Evolutionary conservation across 2,888 invertebrate genomes (phyloP), one percentile per base, ranked within the genome.

Genomic region (Erannis defoliaria): DNA sequence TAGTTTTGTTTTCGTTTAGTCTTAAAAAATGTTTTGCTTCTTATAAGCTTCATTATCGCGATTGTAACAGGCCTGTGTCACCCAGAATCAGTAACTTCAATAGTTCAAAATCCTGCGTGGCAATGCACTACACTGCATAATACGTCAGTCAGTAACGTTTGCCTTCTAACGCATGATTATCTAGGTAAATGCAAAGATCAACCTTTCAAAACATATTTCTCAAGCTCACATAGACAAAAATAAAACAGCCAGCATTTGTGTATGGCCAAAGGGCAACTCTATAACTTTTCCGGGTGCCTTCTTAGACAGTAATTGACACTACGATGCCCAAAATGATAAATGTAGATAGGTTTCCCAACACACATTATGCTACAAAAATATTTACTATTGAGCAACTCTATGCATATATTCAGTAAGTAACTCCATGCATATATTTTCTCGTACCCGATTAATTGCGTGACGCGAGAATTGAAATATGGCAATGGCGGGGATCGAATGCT

Each of bases 391-490:
- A 46, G 38, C 45, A 58, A 58, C 51, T 38, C 50, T 29, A 16
- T 26, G 29, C 29, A 45, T 45, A 45, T 45, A 16, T 45, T 45
- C 14, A 45, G 45, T 16, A n/a, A 45, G 45, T 10, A 8, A 40
- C 29, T 23, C 38, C 1, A 35, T 49, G 49, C 56, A 58, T 46
- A 76, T 88, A 89, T 86, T 89, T n/a, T 89, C 88, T 88, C 81
- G 77, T 78, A 81, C 82, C 82, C 81, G 81, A 84, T 82, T 85
- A 86, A 85, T 84, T 49, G 84, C 77, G 77, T 84, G 84, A 86
- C 84, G 84, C 78, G 84, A 78, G 73, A 86, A 89, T 82, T 89
- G 87, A 89, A 82, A 88, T 89, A 88, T 81, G 74, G 76, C 56
- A 71, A 50, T 40, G 49, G 45, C 67, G 59, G 68, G 68, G 71